Conservation (phyloP, 2,797 vertebrate species). For the Orientallactaga sibirica region DNA sequence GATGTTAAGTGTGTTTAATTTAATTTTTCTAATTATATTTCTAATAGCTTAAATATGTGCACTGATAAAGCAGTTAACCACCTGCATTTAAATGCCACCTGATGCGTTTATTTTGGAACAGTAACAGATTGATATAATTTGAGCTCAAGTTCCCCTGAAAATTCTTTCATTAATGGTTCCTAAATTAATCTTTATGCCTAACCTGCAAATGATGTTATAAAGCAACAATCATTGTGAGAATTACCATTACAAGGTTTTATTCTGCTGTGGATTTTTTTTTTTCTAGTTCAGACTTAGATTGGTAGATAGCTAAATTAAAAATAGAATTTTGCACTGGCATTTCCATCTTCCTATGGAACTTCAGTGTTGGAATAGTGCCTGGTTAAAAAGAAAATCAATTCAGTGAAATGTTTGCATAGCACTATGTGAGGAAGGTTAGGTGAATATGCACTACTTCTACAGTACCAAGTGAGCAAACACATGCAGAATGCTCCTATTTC, state of each 20-base stretch:
- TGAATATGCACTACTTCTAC: conserved; percentile 63
- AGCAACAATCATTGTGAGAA: conserved; percentile 41
- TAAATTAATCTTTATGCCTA: conserved; percentile 84
- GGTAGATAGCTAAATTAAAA: conserved; percentile 67
- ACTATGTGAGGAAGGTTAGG: conserved; percentile 66
- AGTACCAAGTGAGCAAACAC: conserved; percentile 54
- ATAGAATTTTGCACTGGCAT: conserved; percentile 36
- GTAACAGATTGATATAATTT: conserved; percentile 87
- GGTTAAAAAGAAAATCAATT: conserved; percentile 40
- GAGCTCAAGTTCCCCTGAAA: conserved; percentile 85
- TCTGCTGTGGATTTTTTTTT: not conserved
- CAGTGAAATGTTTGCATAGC: conserved; percentile 61
- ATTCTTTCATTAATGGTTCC: conserved; percentile 83
- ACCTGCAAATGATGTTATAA: conserved; percentile 65
- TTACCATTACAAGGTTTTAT: conserved; percentile 16
- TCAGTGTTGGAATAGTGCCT: conserved; percentile 70
- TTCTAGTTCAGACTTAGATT: conserved; percentile 49
- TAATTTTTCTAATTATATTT: conserved; percentile 92
- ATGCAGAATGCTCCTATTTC: not conserved
- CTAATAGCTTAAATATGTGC: conserved; percentile 89
- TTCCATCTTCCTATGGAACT: conserved; percentile 56
- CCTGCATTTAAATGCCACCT: conserved; percentile 90
- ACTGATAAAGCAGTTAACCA: conserved; percentile 89
- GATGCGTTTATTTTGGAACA: conserved; percentile 90
- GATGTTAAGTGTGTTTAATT: conserved; percentile 88